Evolutionary conservation across 2,888 invertebrate species (phyloP), one percentile per base, ranked within the genome.

Genomic region (Ditylenchus weischeri): DNA sequence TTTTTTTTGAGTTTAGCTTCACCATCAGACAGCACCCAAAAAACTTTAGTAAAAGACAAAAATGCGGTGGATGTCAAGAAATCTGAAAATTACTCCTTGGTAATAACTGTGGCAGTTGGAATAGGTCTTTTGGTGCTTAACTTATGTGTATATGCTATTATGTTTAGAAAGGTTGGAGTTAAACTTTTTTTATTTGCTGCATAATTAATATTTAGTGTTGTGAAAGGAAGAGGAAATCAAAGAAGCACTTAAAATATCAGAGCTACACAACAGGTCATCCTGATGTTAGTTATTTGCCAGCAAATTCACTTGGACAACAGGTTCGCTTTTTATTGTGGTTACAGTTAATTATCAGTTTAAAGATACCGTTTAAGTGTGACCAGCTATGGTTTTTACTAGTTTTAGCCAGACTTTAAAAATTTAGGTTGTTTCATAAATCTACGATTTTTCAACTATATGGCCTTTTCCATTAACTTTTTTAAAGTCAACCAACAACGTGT

Each of bases 171-270:
- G 70, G 80, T 79, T 49, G 47, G 47, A 21, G 35, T 64, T 7
- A 38, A n/a, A 35, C 21, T 66, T 23, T 29, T n/a, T 29, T 5
- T 29, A 29, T 29, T 29, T 29, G n/a, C 19, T 36, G 13, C n/a
- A 35, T 58, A 21, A 57, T 64, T 21, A 35, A 35, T 19, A 71
- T 78, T 65, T 66, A 82, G 78, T 76, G 80, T 58, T n/a, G 50
- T 23, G 71, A 75, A 57, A 75, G 75, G 50, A 75, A 76, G 50
- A 69, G 73, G 35, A 67, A 76, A 35, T 65, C 69, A 36, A 79
- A 79, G 57, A 76, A 81, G 72, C 78, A 78, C 68, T 70, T 79
- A 13, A 76, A 79, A 49, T 81, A 81, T 47, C 78, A 80, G 65
- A 60, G 66, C 38, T 71, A 71, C 47, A 36, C 67, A 10, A 60